Evolutionary conservation across 64 coral and sea anemone species (phyloP).

Genomic region (Acropora yongei): DNA sequence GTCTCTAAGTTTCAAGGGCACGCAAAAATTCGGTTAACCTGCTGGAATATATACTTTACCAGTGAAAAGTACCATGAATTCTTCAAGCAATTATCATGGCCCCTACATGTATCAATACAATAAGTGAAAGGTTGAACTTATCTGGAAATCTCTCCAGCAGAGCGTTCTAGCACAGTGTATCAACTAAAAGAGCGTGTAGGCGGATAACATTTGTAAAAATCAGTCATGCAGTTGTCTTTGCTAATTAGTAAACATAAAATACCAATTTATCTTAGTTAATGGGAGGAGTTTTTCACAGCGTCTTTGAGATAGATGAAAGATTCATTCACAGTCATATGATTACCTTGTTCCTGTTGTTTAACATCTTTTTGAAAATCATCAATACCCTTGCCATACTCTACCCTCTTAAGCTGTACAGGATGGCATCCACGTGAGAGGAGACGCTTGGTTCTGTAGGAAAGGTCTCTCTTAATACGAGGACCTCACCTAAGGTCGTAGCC

Average conservation of each 20-base stretch:
- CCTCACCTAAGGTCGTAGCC: neutral
- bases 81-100: too few species aligned
- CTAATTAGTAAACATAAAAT: neutral
- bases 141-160: too few species aligned
- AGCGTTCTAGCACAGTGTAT: too few species aligned
- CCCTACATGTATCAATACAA: too few species aligned
- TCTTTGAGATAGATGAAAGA: slow-evolving; percentile 16
- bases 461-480: neutral
- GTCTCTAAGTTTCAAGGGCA: too few species aligned
- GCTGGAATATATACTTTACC: too few species aligned
- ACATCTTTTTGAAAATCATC: neutral
- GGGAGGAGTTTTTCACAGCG: neutral
- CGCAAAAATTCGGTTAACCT: too few species aligned
- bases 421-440: neutral
- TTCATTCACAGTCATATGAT: neutral
- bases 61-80: too few species aligned
- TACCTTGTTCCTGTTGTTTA: neutral
- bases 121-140: too few species aligned
- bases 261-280: neutral
- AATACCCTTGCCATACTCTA: neutral
- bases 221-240: too few species aligned
- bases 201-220: too few species aligned
- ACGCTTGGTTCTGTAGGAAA: neutral
- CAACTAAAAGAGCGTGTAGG: too few species aligned
- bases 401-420: neutral